phyloP scores from a whole-genome alignment of 2,888 invertebrate genomes.

The Epinotia nisella region DNA sequence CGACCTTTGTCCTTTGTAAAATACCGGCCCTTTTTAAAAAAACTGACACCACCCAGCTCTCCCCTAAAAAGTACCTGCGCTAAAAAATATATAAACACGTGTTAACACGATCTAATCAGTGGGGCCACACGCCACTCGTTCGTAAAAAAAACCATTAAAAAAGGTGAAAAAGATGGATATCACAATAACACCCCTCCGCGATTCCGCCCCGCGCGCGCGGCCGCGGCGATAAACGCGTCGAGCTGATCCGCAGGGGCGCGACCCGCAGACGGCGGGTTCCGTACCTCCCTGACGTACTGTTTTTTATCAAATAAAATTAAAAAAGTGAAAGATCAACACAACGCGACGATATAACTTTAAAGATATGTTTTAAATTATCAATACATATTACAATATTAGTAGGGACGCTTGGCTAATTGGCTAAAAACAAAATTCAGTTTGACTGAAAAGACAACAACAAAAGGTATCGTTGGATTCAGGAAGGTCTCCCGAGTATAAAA shows the following conservation, averaged over 20 bases:
- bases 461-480: no score
- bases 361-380: no score
- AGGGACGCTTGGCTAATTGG: no score
- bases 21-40: not conserved
- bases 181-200: slow-evolving; percentile 71
- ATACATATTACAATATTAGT: no score
- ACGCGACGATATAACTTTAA: no score
- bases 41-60: not conserved
- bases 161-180: slow-evolving; percentile 80
- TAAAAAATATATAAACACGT: slow-evolving; percentile 56
- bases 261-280: slow-evolving; percentile 11
- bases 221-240: slow-evolving; percentile 57
- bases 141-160: slow-evolving; percentile 72
- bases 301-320: no score
- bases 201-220: slow-evolving; percentile 47
- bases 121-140: slow-evolving; percentile 65
- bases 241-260: not conserved
- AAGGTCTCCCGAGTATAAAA: no score
- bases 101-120: slow-evolving; percentile 77
- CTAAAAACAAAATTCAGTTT: no score
- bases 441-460: no score
- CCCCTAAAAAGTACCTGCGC: slow-evolving; percentile 40
- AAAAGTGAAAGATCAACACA: no score
- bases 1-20: not conserved
- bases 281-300: not conserved